These are phyloP conservation scores for Altica lythri DNA, from an alignment of 2,888 invertebrate genomes.

Conservation along the genomic window DNA sequence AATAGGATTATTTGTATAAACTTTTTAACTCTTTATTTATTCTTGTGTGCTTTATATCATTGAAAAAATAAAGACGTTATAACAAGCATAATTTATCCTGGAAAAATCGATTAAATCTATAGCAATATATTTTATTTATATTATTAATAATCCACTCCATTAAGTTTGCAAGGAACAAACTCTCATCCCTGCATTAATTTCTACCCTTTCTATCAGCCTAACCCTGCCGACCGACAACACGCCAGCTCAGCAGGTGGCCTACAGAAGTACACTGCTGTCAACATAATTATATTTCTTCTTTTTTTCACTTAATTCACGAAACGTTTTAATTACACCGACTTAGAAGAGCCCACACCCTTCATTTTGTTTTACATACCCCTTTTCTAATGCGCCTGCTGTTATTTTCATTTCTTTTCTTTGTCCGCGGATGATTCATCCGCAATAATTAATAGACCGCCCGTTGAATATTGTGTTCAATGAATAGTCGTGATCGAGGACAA, in stretches of 20 bases:
- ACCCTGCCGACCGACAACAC: no score
- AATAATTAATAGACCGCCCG: slow-evolving; percentile 34
- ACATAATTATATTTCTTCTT: slow-evolving; percentile 53
- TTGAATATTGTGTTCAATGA: slow-evolving; percentile 5
- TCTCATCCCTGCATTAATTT: no score
- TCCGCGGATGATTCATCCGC: slow-evolving; percentile 35
- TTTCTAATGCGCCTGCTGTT: slow-evolving; percentile 22
- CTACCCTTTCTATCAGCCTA: no score
- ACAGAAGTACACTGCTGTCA: slow-evolving; percentile 52
- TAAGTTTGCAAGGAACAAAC: no score
- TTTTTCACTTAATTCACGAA: slow-evolving; percentile 45
- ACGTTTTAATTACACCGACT: slow-evolving; percentile 52
- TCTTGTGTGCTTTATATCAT: no score
- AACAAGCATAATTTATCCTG: no score
- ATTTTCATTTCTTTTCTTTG: slow-evolving; percentile 33
- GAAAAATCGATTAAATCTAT: no score
- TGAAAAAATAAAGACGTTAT: no score
- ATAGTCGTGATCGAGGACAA: slow-evolving; percentile 1
- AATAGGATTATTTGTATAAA: no score
- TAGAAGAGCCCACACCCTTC: slow-evolving; percentile 44
- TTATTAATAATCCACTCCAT: no score
- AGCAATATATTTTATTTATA: no score
- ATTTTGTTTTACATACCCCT: slow-evolving; percentile 24
- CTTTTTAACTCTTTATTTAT: no score
- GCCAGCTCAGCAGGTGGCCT: slow-evolving; percentile 51